Percentiles rank a stretch among this genome's conserved stretches.
Conservation (phyloP, 2,113 vertebrate species). For the Aythya baeri region DNA sequence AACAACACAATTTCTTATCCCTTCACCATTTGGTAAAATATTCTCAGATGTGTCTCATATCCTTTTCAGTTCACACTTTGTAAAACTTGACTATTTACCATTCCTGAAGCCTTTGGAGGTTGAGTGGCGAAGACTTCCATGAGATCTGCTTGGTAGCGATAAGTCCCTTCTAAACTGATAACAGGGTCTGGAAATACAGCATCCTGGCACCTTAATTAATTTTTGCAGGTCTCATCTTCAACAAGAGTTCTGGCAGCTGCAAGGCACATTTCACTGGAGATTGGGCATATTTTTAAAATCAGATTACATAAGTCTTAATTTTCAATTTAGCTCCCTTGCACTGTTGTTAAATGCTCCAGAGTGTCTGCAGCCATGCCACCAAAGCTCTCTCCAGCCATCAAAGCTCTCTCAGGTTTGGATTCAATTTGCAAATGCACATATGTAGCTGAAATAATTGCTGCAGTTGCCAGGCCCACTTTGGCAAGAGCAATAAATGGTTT, state of each 20-base stretch:
- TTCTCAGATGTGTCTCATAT: neutral
- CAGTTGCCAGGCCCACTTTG: neutral
- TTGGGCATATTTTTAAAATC: neutral
- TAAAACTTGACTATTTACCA: neutral
- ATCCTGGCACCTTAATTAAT: neutral
- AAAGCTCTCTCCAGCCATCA: neutral
- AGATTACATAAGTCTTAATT: neutral
- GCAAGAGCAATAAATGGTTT: neutral
- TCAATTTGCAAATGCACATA: neutral
- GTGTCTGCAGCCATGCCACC: neutral
- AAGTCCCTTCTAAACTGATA: neutral
- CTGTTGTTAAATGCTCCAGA: neutral
- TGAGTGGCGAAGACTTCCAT: neutral
- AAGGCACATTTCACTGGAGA: neutral
- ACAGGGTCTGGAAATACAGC: neutral
- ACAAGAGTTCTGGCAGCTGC: neutral
- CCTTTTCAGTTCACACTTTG: neutral
- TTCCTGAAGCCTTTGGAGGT: neutral
- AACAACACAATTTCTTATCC: too few relatives aligned
- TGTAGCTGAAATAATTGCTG: conserved; percentile 2
- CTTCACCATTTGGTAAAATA: neutral
- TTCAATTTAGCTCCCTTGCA: neutral
- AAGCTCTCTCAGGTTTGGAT: neutral
- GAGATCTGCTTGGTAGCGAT: neutral
- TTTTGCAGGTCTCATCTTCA: neutral